phyloP scores from a whole-genome alignment of 2,797 vertebrate species.

The Sebastes glaucus region DNA sequence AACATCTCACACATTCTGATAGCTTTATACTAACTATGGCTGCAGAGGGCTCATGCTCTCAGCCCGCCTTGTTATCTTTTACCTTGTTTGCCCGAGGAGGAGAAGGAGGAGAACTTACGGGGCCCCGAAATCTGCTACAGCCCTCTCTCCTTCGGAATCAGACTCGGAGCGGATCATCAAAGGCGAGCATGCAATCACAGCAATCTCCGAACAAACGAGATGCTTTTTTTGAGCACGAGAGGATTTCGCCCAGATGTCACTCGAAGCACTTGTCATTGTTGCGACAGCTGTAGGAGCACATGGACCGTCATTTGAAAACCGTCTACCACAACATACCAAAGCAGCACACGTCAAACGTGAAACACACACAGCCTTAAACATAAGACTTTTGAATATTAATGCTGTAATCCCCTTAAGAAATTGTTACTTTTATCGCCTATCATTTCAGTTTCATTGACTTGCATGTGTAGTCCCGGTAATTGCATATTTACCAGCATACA shows the following conservation, averaged over 20 bases:
- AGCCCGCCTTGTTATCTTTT: constrained; percentile 72
- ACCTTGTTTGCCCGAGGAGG: constrained; percentile 70
- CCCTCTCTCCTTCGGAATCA: constrained; percentile 32
- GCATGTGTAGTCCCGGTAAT: constrained; percentile 53
- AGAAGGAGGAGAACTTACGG: constrained; percentile 45
- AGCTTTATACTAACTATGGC: constrained; percentile 75
- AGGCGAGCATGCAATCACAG: constrained; percentile 64
- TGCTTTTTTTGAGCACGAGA: constrained; percentile 53
- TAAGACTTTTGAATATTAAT: constrained; percentile 51
- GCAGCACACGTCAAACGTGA: constrained; percentile 58
- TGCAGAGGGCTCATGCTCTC: constrained; percentile 67
- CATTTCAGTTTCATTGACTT: constrained; percentile 49
- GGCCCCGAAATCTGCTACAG: constrained; percentile 39
- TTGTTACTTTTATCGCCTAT: constrained; percentile 55
- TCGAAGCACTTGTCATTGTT: constrained; percentile 72
- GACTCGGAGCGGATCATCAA: constrained; percentile 58
- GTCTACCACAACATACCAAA: constrained; percentile 62
- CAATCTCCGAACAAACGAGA: constrained; percentile 70
- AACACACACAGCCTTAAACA: constrained; percentile 43
- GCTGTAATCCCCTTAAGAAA: constrained; percentile 52
- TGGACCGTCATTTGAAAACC: constrained; percentile 61
- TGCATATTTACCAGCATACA: constrained; percentile 61
- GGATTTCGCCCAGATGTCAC: constrained; percentile 78
- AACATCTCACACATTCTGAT: constrained; percentile 81
- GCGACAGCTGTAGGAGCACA: constrained; percentile 77